Evolutionary conservation across 1,140 invertebrate genomes (phyloP), one percentile per base, ranked within the genome.

Genomic region (Chelonus insularis): DNA sequence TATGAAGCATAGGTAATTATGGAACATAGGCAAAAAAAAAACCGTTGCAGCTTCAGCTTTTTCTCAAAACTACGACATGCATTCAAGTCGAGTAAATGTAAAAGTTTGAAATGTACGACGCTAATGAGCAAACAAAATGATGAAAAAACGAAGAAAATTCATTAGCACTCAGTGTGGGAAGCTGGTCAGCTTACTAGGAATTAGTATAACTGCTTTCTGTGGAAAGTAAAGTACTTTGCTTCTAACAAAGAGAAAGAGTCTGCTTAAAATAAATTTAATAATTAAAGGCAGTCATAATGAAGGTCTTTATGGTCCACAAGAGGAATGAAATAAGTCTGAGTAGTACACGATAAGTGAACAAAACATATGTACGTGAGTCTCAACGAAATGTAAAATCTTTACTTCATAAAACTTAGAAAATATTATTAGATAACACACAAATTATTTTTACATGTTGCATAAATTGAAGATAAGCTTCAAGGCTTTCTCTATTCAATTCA

Each of bases 271-370:
- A 77, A 77, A 75, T 76, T 72, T 75, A 29, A 74, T 78, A 77
- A 78, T 77, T 79, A 77, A 77, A 78, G 70, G 67, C 60, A 69
- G 69, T 69, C 71, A 79, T 76, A 78, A 79, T 74, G 72, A 75
- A 76, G 68, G 73, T 73, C 70, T 76, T 78, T 77, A 76, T 73
- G 68, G 3, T 29, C 7, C 25, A 29, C 25, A 7, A 3, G 3
- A 29, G 7, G 25, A 29, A 29, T 7, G 52, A 48, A 55, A 41
- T 60, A n/a, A n/a, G n/a, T n/a, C n/a, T n/a, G n/a, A n/a, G n/a
- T n/a, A n/a, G n/a, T n/a, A n/a, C n/a, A n/a, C n/a, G n/a, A n/a
- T n/a, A n/a, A n/a, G 39, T 56, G 57, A 18, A 43, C 48, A 63
- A 63, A 52, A 48, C 34, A 18, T 48, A 48, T 34, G 25, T 61